phyloP scores from a whole-genome alignment of 2,888 invertebrate genomes.

The Heterodera filipjevi region DNA sequence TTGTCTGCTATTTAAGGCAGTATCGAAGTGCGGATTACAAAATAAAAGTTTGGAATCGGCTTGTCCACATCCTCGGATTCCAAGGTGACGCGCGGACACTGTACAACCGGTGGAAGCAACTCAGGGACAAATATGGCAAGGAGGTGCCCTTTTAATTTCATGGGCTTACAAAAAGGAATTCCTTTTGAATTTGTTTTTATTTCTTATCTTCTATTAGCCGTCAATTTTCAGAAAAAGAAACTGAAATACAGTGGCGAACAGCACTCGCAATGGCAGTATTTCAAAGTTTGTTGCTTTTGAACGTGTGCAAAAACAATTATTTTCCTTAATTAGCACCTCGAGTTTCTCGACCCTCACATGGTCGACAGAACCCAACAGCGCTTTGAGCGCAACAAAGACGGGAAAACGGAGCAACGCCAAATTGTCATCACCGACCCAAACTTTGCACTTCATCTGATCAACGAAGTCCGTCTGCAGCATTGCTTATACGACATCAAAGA shows the following conservation, averaged over 20 bases:
- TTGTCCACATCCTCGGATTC: conserved; percentile 48
- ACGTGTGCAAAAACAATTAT: not conserved
- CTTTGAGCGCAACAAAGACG: conserved; percentile 49
- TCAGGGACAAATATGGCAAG: conserved; percentile 60
- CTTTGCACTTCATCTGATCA: conserved; percentile 50
- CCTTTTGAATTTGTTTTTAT: not conserved
- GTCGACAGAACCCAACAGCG: conserved; percentile 50
- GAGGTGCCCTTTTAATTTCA: conserved; percentile 36
- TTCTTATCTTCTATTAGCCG: no score
- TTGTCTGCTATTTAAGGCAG: conserved; percentile 14
- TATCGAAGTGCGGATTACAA: conserved; percentile 55
- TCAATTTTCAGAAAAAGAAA: conserved; percentile 47
- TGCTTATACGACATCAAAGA: conserved; percentile 60
- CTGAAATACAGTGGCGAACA: conserved; percentile 48
- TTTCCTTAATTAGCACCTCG: conserved; percentile 49
- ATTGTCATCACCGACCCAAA: conserved; percentile 49
- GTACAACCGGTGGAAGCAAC: conserved; percentile 57
- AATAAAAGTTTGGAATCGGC: conserved; percentile 49
- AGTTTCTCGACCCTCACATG: conserved; percentile 62
- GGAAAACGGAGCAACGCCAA: conserved; percentile 40
- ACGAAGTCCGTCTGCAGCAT: conserved; percentile 53
- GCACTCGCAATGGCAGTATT: conserved; percentile 57
- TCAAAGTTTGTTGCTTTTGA: not conserved
- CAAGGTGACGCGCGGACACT: conserved; percentile 56
- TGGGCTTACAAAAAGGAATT: not conserved